Percentiles rank a stretch among this genome's conserved stretches.
phyloP scores from a whole-genome alignment of 2,888 invertebrate genomes.

The Scaptomyza polygonia region DNA sequence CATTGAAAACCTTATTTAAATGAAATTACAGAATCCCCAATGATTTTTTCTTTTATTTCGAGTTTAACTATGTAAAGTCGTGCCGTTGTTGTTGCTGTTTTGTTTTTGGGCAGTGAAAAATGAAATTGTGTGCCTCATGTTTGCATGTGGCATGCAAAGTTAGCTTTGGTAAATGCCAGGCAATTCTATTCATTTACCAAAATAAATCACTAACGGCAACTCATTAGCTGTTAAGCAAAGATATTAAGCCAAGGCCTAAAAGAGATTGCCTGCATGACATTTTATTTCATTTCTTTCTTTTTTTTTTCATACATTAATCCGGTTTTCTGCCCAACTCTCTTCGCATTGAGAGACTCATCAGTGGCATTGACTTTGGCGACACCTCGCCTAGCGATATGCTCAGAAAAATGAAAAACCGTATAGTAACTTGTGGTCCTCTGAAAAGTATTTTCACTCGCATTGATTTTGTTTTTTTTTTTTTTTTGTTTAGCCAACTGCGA shows the following conservation, averaged over 20 bases:
- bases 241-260: constrained; percentile 61
- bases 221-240: constrained; percentile 79
- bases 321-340: constrained; percentile 44
- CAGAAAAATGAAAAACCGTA: not conserved
- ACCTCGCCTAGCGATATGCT: constrained; percentile 44
- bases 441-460: constrained; percentile 39
- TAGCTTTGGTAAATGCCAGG: constrained; percentile 61
- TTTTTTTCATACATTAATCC: constrained; percentile 11
- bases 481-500: constrained; percentile 2
- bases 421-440: not conserved
- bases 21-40: not conserved
- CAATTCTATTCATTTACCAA: constrained; percentile 77
- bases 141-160: constrained; percentile 78
- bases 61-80: constrained; percentile 4
- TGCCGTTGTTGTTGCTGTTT: constrained; percentile 14
- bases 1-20: too few species aligned
- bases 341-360: constrained; percentile 36
- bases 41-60: constrained; percentile 12
- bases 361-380: constrained; percentile 45
- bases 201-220: constrained; percentile 81
- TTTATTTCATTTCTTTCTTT: constrained; percentile 15
- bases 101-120: constrained; percentile 12
- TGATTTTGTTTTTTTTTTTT: constrained; percentile 1
- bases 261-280: constrained; percentile 72
- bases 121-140: constrained; percentile 50